Evolutionary conservation across 2,888 invertebrate species (phyloP), one percentile per base, ranked within the genome.

Genomic region (Automeris io): DNA sequence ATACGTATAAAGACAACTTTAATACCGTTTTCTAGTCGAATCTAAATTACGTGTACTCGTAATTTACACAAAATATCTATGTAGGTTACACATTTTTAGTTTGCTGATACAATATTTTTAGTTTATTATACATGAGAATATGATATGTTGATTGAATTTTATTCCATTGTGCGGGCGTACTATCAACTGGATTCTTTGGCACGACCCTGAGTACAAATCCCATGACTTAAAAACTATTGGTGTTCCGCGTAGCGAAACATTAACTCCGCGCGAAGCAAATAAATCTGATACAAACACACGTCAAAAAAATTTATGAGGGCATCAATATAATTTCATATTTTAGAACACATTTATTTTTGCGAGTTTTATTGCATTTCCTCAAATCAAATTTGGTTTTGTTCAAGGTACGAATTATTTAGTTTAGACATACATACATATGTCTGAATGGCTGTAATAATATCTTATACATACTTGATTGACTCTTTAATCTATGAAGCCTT

Each of bases 251-350:
- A 35, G 35, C 39, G 35, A 31, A 46, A 40, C 43, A 49, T 49
- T 45, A 42, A 48, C 48, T 48, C 33, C 38, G 24, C 26, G 26
- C 29, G 41, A 39, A 45, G 34, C 36, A 36, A 34, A 39, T 40
- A 37, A 33, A 39, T 40, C 35, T 45, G 34, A 45, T 45, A 32
- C 42, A 45, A 42, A 39, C 39, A 22, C 11, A 45, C 43, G 43
- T 48, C 52, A 43, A 40, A 42, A 38, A 36, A 39, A 36, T 45
- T 39, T 47, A 49, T 41, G 45, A 44, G 39, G 33, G 39, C 43
- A 34, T 39, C 29, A 39, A 33, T 42, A 42, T 42, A 33, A 42
- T 42, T 42, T 42, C 33, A 39, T 38, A 36, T 39, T 33, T 23
- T 35, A 21, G 26, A 33, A 33, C 9, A 26, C 25, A 26, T 39